Evolutionary conservation across 1,140 invertebrate genomes (phyloP).

Genomic region (Megathymus violae): DNA sequence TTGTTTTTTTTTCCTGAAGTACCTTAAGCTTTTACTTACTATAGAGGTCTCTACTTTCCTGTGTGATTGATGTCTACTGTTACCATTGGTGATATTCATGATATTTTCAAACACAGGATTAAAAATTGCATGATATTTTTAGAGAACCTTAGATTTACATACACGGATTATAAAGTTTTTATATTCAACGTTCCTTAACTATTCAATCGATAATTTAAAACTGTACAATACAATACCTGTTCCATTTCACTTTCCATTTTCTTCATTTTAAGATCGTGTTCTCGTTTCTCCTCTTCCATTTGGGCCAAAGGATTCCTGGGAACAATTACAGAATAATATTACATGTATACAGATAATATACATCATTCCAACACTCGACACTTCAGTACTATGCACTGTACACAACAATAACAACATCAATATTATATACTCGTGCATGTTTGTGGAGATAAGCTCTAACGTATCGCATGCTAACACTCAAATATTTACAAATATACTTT

Average conservation of each 20-base stretch:
- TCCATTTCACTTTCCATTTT: slow-evolving; percentile 98
- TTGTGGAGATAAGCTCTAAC: neutral
- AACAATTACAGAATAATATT: slow-evolving; percentile 56
- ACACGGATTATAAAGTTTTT: no score
- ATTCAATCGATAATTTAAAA: no score
- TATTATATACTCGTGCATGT: neutral
- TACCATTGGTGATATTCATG: no score
- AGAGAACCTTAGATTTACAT: no score
- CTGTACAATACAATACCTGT: slow-evolving; percentile 85
- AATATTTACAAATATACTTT: neutral
- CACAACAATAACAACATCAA: neutral
- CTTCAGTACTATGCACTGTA: neutral
- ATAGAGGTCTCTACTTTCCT: no score
- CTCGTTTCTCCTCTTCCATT: slow-evolving; percentile 98
- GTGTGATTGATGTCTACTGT: no score
- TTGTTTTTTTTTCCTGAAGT: no score
- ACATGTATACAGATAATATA: slow-evolving; percentile 9
- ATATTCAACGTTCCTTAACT: no score
- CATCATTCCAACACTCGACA: slow-evolving; percentile 12
- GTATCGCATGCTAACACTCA: neutral
- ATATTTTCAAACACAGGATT: no score
- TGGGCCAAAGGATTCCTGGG: slow-evolving; percentile 97
- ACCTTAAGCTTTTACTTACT: no score
- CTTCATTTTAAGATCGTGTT: slow-evolving; percentile 97
- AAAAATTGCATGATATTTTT: no score